Conservation (phyloP, 2,113 vertebrate species). For the Gasterosteus nipponicus region DNA sequence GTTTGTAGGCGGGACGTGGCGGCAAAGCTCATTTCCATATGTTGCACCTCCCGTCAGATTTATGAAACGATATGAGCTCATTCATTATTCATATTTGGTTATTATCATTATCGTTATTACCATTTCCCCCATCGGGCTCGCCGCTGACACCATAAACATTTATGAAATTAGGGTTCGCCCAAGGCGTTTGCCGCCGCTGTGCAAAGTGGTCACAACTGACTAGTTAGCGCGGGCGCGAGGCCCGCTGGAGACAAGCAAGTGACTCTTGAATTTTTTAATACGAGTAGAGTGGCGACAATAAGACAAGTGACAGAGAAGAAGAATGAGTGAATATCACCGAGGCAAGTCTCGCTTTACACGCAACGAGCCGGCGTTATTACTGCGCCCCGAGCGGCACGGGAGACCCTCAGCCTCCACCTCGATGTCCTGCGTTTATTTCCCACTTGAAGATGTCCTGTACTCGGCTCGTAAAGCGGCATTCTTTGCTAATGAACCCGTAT, state of each 20-base stretch:
- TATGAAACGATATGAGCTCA: slow-evolving; percentile 74
- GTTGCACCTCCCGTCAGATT: slow-evolving; percentile 69
- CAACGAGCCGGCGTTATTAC: slow-evolving; percentile 7
- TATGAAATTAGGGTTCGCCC: slow-evolving; percentile 76
- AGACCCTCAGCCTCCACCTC: not conserved
- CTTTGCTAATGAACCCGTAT: slow-evolving; percentile 44
- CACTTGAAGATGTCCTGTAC: slow-evolving; percentile 27
- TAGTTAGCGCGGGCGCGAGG: slow-evolving; percentile 73
- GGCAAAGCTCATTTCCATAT: slow-evolving; percentile 69
- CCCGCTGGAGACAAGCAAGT: slow-evolving; percentile 74
- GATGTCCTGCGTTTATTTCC: slow-evolving; percentile 16
- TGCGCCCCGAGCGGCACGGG: not conserved
- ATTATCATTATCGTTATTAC: slow-evolving; percentile 76
- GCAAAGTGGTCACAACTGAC: slow-evolving; percentile 81
- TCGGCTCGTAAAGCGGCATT: slow-evolving; percentile 33
- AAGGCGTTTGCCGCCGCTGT: slow-evolving; percentile 64
- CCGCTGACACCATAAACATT: slow-evolving; percentile 77
- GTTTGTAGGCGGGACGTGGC: slow-evolving; percentile 42
- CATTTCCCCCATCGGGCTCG: slow-evolving; percentile 67
- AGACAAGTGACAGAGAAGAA: slow-evolving; percentile 68
- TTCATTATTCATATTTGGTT: slow-evolving; percentile 79
- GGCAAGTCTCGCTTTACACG: slow-evolving; percentile 16
- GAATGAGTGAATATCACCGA: slow-evolving; percentile 48
- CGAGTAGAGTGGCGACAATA: slow-evolving; percentile 72
- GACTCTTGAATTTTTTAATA: slow-evolving; percentile 80